Evolutionary conservation across 2,888 invertebrate species (phyloP).

Genomic region (Andrena trimmerana): DNA sequence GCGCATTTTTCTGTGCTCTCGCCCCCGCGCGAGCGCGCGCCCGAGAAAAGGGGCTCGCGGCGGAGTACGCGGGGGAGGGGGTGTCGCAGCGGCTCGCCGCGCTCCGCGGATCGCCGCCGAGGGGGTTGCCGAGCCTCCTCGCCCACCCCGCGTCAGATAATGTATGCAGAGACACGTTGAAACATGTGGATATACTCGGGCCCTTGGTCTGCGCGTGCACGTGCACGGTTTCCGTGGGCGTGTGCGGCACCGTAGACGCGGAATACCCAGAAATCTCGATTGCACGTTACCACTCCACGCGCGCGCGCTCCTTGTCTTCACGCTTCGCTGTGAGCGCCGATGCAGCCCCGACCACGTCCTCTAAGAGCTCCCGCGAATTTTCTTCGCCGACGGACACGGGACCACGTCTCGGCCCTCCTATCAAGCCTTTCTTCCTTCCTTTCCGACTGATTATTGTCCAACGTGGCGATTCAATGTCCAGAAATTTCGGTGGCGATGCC

Average conservation of each 20-base stretch:
- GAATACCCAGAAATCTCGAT: conserved; percentile 63
- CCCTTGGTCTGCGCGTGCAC: not conserved
- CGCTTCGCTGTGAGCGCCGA: conserved; percentile 46
- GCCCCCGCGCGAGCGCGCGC: conserved; percentile 47
- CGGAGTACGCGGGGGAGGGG: conserved; percentile 11
- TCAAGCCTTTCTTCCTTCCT: not conserved
- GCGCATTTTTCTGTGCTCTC: conserved; percentile 76
- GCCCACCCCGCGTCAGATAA: conserved; percentile 75
- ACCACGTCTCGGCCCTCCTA: not conserved
- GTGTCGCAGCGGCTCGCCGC: conserved; percentile 39
- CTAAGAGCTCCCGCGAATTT: conserved; percentile 57
- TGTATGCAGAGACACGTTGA: conserved; percentile 84
- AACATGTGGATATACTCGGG: conserved; percentile 68
- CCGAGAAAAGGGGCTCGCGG: conserved; percentile 12
- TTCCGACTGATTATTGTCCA: conserved; percentile 20
- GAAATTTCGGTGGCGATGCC: not conserved
- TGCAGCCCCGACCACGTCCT: conserved; percentile 36
- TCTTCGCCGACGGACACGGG: conserved; percentile 59
- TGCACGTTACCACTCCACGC: conserved; percentile 57
- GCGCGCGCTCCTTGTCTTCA: conserved; percentile 50
- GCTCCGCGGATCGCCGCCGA: conserved; percentile 52
- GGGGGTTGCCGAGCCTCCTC: conserved; percentile 62
- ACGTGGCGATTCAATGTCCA: conserved; percentile 1
- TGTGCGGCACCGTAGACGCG: conserved; percentile 17
- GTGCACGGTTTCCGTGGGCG: not conserved